A percentile compares a stretch with the other conserved stretches of the same genome.
Conservation (phyloP, 2,888 invertebrate species). For the Dendrolimus houi region DNA sequence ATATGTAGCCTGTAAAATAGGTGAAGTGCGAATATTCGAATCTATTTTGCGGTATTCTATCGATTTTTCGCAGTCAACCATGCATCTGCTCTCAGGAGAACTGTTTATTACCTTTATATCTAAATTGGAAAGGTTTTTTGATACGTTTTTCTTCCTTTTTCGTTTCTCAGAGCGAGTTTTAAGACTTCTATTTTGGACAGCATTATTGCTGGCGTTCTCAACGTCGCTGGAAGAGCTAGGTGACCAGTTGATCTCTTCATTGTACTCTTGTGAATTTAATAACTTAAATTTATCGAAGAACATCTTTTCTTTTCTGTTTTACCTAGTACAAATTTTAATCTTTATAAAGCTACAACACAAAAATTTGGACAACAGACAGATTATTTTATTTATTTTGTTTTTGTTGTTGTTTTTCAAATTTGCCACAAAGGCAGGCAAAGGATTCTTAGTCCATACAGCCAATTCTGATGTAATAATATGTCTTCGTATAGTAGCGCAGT, state of each 20-base stretch:
- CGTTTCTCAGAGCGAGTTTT: constrained; percentile 29
- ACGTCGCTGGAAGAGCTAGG: constrained; percentile 55
- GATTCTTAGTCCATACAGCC: too few relatives aligned
- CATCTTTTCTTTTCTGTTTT: constrained; percentile 36
- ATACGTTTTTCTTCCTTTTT: constrained; percentile 42
- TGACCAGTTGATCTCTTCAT: constrained; percentile 56
- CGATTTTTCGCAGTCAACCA: constrained; percentile 18
- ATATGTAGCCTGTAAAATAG: constrained; percentile 22
- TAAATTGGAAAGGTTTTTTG: constrained; percentile 42
- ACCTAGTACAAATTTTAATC: constrained; percentile 19
- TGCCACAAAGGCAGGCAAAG: too few relatives aligned
- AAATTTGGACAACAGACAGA: too few relatives aligned
- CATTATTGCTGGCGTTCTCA: constrained; percentile 28
- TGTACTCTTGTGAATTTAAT: constrained; percentile 48
- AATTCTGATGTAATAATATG: too few relatives aligned
- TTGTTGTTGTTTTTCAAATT: too few relatives aligned
- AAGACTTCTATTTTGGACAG: constrained; percentile 14
- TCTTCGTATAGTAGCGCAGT: too few relatives aligned
- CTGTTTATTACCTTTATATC: constrained; percentile 37
- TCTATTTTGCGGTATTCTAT: too few relatives aligned
- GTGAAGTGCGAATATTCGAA: constrained; percentile 26
- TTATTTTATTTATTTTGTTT: too few relatives aligned
- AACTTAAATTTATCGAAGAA: constrained; percentile 48
- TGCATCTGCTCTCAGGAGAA: constrained; percentile 15
- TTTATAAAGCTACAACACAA: too few relatives aligned